Evolutionary conservation across 2,888 invertebrate genomes (phyloP), one percentile per base, ranked within the genome.

Genomic region (Gasteruption jaculator): DNA sequence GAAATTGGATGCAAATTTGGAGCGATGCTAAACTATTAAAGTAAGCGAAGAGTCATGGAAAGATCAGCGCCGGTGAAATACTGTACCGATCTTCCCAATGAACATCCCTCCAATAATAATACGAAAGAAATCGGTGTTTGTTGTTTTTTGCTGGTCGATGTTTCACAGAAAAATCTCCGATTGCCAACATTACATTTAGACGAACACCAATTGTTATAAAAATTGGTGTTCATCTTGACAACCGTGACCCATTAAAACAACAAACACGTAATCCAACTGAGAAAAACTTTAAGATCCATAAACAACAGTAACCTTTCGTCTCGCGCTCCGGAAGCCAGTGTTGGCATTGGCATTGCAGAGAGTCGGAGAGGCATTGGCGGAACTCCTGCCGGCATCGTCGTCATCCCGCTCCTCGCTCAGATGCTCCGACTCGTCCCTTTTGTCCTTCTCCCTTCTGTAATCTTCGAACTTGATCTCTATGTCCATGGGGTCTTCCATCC

Each of bases 371-470:
- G 65, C 61, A 56, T 69, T 69, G 3, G 68, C 60, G 0, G 69
- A 70, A 37, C 65, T 77, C 52, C 78, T 76, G 34, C 78, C 78
- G 24, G 74, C 75, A 54, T 79, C 79, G 50, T 77, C 76, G 49
- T 63, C 61, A 7, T 67, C 68, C 4, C 64, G 59, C 36, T 71
- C 71, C 15, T 67, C 68, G 38, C 68, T 70, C 3, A 58, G 48
- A 27, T 60, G 48, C n/a, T 46, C 49, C 2, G 49, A 20, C 12
- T 58, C 54, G 14, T 60, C 58, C 16, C 55, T 53, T 22, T 60
- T 62, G 12, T 64, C 63, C 8, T 57, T 56, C 4, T 56, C 57
- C 24, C 50, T 54, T 10, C 52, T 53, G 43, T 56, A 65, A 24
- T 67, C 62, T 24, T 69, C 70, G 39, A 63, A 68, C 37, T 66